phyloP scores from a whole-genome alignment of 1,140 invertebrate genomes.

The Drosophila pachea region DNA sequence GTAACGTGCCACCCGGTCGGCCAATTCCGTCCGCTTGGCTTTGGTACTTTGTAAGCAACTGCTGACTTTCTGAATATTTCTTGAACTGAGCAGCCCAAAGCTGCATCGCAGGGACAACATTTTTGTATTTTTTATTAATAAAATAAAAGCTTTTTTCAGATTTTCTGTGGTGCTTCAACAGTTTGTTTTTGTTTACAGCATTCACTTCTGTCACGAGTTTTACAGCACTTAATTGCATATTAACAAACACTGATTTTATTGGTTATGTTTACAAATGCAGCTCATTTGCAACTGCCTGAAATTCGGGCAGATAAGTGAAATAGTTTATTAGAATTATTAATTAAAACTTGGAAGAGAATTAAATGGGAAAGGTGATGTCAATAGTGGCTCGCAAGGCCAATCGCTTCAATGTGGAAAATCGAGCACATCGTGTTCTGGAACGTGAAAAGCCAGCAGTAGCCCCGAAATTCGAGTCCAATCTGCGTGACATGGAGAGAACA shows the following conservation, averaged over 20 bases:
- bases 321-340: slow-evolving; percentile 20
- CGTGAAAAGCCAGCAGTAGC: slow-evolving; percentile 84
- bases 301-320: slow-evolving; percentile 9
- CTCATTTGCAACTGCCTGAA: slow-evolving; percentile 7
- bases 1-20: slow-evolving; percentile 48
- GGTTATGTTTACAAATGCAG: slow-evolving; percentile 62
- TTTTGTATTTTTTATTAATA: slow-evolving; percentile 6
- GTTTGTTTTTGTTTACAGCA: slow-evolving; percentile 55
- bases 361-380: slow-evolving; percentile 82
- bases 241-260: slow-evolving; percentile 47
- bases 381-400: slow-evolving; percentile 79
- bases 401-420: slow-evolving; percentile 85
- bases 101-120: slow-evolving; percentile 53
- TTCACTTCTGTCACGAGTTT: background rate
- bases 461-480: slow-evolving; percentile 82
- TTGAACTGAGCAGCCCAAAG: slow-evolving; percentile 19
- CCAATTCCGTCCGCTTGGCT: slow-evolving; percentile 32
- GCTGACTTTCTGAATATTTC: slow-evolving; percentile 4
- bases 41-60: slow-evolving; percentile 43
- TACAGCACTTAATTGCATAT: background rate
- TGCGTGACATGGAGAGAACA: slow-evolving; percentile 82
- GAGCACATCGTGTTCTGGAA: slow-evolving; percentile 84
- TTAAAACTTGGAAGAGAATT: slow-evolving; percentile 9
- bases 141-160: background rate
- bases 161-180: background rate